Evolutionary conservation across 2,797 vertebrate species (phyloP).

Genomic region (Sylvilagus floridanus): DNA sequence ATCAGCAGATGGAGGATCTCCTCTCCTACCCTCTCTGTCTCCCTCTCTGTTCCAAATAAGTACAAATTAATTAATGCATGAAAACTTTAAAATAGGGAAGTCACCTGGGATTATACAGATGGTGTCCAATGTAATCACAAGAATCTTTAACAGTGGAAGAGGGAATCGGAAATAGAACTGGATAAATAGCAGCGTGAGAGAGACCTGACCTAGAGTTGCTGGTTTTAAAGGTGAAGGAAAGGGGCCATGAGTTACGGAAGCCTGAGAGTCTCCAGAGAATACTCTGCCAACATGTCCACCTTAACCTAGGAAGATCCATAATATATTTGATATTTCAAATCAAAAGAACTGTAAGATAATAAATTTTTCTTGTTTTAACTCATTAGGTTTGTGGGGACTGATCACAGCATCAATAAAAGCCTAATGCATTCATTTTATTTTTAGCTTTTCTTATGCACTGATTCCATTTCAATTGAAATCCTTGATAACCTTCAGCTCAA

Average conservation of each 20-base stretch:
- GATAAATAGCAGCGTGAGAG: neutral
- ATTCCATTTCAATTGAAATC: slow-evolving; percentile 24
- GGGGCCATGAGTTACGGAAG: neutral
- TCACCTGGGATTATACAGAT: neutral
- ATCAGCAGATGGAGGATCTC: too few species aligned
- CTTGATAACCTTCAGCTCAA: neutral
- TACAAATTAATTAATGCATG: too few species aligned
- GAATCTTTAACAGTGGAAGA: slow-evolving; percentile 2
- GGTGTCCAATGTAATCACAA: neutral
- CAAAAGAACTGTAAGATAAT: neutral
- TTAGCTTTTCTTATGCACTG: neutral
- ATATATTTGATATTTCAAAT: slow-evolving; percentile 46
- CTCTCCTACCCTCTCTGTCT: too few species aligned
- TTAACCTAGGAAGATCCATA: neutral
- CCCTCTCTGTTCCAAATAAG: too few species aligned
- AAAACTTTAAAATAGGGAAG: neutral
- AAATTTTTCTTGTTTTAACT: neutral
- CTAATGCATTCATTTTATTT: neutral
- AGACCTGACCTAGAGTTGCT: neutral
- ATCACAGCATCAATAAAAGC: neutral
- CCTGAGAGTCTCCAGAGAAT: neutral
- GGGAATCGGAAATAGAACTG: neutral
- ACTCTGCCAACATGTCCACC: neutral
- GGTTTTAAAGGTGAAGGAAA: neutral
- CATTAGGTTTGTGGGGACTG: neutral